phyloP scores from a whole-genome alignment of 2,113 vertebrate species.

The Sapayoa aenigma region DNA sequence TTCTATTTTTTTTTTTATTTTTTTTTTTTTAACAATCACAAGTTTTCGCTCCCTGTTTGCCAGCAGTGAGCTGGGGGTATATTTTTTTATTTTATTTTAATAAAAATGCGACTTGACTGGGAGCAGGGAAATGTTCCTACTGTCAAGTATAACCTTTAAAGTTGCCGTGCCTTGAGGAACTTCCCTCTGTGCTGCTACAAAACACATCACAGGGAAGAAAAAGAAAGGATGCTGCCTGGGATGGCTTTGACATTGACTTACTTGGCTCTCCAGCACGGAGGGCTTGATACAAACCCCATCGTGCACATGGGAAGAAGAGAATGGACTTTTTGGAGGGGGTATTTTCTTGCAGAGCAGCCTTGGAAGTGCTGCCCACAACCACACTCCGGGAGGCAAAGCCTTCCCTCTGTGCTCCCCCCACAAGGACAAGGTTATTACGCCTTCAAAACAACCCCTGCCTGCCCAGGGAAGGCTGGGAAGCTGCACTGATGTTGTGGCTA shows the following conservation, averaged over 20 bases:
- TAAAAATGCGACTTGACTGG: background rate
- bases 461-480: background rate
- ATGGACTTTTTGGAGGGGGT: rapidly evolving
- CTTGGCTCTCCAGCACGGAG: rapidly evolving
- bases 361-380: background rate
- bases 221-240: background rate
- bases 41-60: background rate
- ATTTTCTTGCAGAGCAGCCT: background rate
- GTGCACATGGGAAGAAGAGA: background rate
- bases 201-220: background rate
- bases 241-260: rapidly evolving
- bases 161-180: background rate
- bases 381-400: background rate
- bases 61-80: background rate
- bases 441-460: background rate
- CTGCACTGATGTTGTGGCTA: background rate
- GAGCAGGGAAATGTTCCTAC: background rate
- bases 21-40: conserved; percentile 11
- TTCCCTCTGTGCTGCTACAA: background rate
- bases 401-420: rapidly evolving
- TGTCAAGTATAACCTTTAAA: conserved; percentile 36
- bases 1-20: background rate
- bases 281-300: rapidly evolving
- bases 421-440: background rate
- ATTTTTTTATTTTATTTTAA: background rate